Evolutionary conservation across 2,888 invertebrate genomes (phyloP), one percentile per base, ranked within the genome.

Genomic region (Pyrrhosoma nymphula): DNA sequence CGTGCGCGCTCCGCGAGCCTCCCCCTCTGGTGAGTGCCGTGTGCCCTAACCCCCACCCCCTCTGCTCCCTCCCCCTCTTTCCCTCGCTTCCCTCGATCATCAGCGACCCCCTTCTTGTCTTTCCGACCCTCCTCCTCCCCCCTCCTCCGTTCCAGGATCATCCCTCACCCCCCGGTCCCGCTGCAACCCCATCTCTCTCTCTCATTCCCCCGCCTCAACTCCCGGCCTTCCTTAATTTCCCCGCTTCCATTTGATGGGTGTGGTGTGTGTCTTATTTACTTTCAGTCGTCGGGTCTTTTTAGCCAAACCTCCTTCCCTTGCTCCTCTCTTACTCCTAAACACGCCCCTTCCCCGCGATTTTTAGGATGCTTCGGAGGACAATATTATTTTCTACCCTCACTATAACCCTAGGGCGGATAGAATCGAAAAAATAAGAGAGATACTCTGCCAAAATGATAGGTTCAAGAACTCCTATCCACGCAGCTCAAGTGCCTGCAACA

Each of bases 41-140:
- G 10, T 1, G 23, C 10, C 69, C 26, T n/a, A 23, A 20, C 4
- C 69, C 69, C 4, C 69, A 26, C n/a, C 26, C 69, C n/a, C 69
- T 69, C 26, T n/a, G 23, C 0, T 63, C 63, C 23, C 23, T 23
- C 63, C 23, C 23, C 23, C 20, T 8, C 8, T 69, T 20, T n/a
- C 69, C 23, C 12, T 26, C n/a, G 23, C 69, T 69, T 69, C 69
- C 69, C 69, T 69, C 69, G n/a, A 69, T 69, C 69, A 69, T 69
- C 69, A 69, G 69, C 69, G 69, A 69, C 69, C 69, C 69, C 69
- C 69, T 69, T 47, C 47, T 47, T 69, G 69, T 69, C 69, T 69
- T 69, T 69, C n/a, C 26, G 69, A 26, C 3, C 69, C 69, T 26
- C n/a, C 23, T 69, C 69, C 69, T 6, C 69, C 69, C 69, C 26